Percentiles rank a stretch among this genome's conserved stretches.
Conservation (phyloP, 2,113 vertebrate genomes). For the Triplophysa rosa region DNA sequence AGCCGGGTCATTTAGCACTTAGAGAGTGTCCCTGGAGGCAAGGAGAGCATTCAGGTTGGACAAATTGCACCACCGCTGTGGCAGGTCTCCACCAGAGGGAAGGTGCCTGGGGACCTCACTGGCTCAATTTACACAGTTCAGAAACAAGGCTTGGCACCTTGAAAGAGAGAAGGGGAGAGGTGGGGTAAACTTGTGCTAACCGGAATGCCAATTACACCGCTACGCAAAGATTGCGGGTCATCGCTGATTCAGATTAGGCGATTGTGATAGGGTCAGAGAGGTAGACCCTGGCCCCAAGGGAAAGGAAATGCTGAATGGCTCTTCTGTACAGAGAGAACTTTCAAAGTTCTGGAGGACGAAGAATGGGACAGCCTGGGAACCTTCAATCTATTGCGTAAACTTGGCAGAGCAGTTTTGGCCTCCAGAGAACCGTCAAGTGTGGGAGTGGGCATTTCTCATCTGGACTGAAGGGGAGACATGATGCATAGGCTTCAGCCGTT, state of each 20-base stretch:
- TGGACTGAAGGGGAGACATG: not conserved
- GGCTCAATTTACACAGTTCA: slow-evolving; percentile 71
- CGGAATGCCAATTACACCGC: slow-evolving; percentile 66
- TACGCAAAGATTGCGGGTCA: slow-evolving; percentile 53
- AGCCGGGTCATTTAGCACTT: slow-evolving; percentile 75
- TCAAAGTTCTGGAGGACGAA: slow-evolving; percentile 27
- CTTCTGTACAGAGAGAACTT: slow-evolving; percentile 34
- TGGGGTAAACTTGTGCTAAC: slow-evolving; percentile 54
- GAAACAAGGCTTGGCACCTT: slow-evolving; percentile 61
- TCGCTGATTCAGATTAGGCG: slow-evolving; percentile 20
- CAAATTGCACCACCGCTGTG: slow-evolving; percentile 74
- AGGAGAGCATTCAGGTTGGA: slow-evolving; percentile 70
- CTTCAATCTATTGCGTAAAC: slow-evolving; percentile 52
- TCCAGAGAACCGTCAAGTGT: slow-evolving; percentile 38
- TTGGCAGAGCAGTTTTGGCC: slow-evolving; percentile 48
- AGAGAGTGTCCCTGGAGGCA: slow-evolving; percentile 69
- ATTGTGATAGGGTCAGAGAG: slow-evolving; percentile 1
- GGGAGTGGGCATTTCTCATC: not conserved
- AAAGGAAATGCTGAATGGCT: slow-evolving; percentile 52
- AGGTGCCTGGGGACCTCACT: slow-evolving; percentile 63
- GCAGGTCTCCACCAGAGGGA: slow-evolving; percentile 57
- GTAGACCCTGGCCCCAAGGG: not conserved
- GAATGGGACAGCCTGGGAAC: slow-evolving; percentile 44
- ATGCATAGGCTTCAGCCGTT: not conserved
- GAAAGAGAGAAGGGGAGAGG: slow-evolving; percentile 24